These are phyloP conservation scores for Campopleginae sp. DNA, from an alignment of 2,888 invertebrate species.

Conservation along the genomic window DNA sequence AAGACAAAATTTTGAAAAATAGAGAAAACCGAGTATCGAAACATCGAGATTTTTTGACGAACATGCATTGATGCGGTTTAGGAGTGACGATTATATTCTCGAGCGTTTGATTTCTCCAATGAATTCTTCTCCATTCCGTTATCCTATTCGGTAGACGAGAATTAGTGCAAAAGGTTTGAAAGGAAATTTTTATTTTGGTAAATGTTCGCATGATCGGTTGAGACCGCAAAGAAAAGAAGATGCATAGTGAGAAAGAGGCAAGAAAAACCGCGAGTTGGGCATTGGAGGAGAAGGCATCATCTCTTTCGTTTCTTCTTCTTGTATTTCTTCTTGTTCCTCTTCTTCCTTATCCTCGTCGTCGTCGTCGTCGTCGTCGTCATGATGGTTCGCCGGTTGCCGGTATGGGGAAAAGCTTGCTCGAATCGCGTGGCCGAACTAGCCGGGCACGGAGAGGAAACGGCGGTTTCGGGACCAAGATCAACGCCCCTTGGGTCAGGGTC, in stretches of 20 bases:
- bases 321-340: constrained; percentile 37
- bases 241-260: constrained; percentile 39
- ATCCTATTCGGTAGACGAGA: constrained; percentile 18
- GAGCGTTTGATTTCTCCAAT: not conserved
- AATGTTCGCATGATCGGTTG: constrained; percentile 52
- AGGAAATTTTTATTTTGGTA: constrained; percentile 55
- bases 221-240: constrained; percentile 32
- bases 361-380: constrained; percentile 40
- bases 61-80: not conserved
- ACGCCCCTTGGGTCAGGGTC: constrained; percentile 84
- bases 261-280: constrained; percentile 37
- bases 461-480: constrained; percentile 80
- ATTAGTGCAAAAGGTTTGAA: constrained; percentile 33
- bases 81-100: not conserved
- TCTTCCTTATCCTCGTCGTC: constrained; percentile 27
- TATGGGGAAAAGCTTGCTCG: constrained; percentile 57
- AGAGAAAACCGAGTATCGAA: not conserved
- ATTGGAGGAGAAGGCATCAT: constrained; percentile 59
- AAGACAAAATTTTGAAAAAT: not conserved
- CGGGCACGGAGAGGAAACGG: constrained; percentile 71
- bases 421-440: constrained; percentile 66
- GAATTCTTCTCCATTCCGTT: constrained; percentile 1
- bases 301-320: constrained; percentile 53
- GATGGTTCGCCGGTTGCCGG: constrained; percentile 48
- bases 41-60: not conserved